A percentile compares a stretch with the other conserved stretches of the same genome.
phyloP scores from a whole-genome alignment of 2,113 vertebrate species.

The Psilopogon haemacephalus region DNA sequence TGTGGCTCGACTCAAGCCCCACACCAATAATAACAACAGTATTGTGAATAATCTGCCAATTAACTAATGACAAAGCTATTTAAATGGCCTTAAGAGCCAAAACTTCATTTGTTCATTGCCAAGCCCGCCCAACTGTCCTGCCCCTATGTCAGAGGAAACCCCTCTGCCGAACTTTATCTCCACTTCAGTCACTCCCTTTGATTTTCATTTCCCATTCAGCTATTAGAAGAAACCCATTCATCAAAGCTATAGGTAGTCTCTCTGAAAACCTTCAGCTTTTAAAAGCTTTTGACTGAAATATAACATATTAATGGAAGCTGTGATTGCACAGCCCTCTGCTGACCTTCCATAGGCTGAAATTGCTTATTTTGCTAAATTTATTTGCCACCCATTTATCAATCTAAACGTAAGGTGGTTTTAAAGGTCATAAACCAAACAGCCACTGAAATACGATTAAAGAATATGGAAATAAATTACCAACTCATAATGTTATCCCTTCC shows the following conservation, averaged over 20 bases:
- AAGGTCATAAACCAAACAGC: conserved; percentile 74
- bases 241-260: conserved; percentile 62
- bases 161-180: background rate
- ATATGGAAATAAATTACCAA: conserved; percentile 76
- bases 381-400: conserved; percentile 73
- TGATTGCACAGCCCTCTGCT: conserved; percentile 73
- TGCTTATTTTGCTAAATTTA: conserved; percentile 74
- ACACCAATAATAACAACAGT: background rate
- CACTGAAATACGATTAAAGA: conserved; percentile 65
- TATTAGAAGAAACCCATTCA: conserved; percentile 69
- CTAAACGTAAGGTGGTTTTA: conserved; percentile 71
- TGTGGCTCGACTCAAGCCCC: background rate
- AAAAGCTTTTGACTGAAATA: conserved; percentile 74
- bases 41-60: background rate
- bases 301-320: conserved; percentile 73
- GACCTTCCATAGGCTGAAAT: conserved; percentile 70
- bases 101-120: background rate
- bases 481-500: conserved; percentile 69
- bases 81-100: background rate
- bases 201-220: conserved; percentile 68
- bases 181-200: background rate
- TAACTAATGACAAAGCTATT: background rate
- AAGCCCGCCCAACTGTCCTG: background rate
- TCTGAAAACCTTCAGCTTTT: conserved; percentile 69
- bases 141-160: background rate